phyloP scores from a whole-genome alignment of 2,113 vertebrate genomes.

The Paedocypris sp. region DNA sequence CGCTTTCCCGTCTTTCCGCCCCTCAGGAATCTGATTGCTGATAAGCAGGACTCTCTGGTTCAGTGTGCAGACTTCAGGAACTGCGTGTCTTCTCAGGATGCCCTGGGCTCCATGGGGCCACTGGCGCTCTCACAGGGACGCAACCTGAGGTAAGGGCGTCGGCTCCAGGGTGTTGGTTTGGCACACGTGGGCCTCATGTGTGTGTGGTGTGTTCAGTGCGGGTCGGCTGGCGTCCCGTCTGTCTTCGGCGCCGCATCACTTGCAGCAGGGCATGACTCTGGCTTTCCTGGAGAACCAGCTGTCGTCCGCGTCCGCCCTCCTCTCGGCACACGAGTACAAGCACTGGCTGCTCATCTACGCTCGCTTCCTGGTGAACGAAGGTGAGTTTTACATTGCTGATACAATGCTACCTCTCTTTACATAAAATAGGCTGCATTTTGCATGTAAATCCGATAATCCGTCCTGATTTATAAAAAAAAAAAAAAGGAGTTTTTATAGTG shows the following conservation, averaged over 20 bases:
- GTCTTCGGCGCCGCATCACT: conserved; percentile 82
- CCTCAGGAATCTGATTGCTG: conserved; percentile 84
- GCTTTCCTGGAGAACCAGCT: conserved; percentile 95
- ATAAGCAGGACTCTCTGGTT: conserved; percentile 85
- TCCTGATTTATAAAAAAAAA: no score
- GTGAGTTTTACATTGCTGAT: conserved; percentile 46
- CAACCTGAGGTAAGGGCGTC: conserved; percentile 76
- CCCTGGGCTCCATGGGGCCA: conserved; percentile 78
- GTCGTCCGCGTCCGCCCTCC: conserved; percentile 74
- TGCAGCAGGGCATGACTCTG: conserved; percentile 87
- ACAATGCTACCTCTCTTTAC: no score
- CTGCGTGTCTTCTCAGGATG: conserved; percentile 79
- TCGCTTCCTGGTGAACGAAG: conserved; percentile 95
- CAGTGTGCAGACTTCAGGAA: conserved; percentile 93
- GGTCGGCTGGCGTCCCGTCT: conserved; percentile 85
- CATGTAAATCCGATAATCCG: no score
- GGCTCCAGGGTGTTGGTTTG: no score
- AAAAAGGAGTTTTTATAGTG: not conserved
- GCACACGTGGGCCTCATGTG: no score
- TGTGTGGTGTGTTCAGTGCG: conserved; percentile 60
- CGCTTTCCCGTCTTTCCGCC: not conserved
- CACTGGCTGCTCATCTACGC: conserved; percentile 97
- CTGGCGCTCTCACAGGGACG: conserved; percentile 89
- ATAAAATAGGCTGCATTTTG: no score
- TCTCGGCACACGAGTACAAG: conserved; percentile 83